phyloP scores from a whole-genome alignment of 2,113 vertebrate species.

The Tenebrosternarchus preto region DNA sequence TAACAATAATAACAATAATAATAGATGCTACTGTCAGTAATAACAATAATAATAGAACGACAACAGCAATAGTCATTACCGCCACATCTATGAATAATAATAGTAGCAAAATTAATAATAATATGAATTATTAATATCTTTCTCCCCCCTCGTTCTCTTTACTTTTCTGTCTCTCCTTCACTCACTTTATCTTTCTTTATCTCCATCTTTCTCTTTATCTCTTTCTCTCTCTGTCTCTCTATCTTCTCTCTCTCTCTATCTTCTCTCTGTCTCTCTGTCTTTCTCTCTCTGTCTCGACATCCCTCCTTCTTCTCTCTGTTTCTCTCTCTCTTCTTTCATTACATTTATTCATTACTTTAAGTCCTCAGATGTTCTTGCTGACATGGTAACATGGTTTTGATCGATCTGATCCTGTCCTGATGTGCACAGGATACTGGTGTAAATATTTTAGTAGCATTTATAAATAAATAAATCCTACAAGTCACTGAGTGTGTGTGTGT shows the following conservation, averaged over 20 bases:
- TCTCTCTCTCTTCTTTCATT: conserved; percentile 16
- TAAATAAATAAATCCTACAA: no score
- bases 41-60: no score
- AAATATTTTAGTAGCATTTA: conserved; percentile 44
- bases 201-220: background rate
- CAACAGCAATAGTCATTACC: no score
- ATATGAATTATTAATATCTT: no score
- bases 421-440: background rate
- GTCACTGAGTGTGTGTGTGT: background rate
- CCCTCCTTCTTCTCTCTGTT: background rate
- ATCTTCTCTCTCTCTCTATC: background rate
- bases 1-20: no score
- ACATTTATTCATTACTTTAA: no score
- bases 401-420: background rate
- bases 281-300: background rate
- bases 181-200: background rate
- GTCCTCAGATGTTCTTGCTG: background rate
- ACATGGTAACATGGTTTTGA: background rate
- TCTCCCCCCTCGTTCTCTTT: background rate
- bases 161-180: background rate
- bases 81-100: no score
- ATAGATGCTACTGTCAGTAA: no score
- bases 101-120: no score
- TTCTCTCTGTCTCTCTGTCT: background rate
- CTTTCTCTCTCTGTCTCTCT: background rate